Percentiles rank a stretch among this genome's conserved stretches.
phyloP scores from a whole-genome alignment of 2,113 vertebrate species.

The Rallus limicola region DNA sequence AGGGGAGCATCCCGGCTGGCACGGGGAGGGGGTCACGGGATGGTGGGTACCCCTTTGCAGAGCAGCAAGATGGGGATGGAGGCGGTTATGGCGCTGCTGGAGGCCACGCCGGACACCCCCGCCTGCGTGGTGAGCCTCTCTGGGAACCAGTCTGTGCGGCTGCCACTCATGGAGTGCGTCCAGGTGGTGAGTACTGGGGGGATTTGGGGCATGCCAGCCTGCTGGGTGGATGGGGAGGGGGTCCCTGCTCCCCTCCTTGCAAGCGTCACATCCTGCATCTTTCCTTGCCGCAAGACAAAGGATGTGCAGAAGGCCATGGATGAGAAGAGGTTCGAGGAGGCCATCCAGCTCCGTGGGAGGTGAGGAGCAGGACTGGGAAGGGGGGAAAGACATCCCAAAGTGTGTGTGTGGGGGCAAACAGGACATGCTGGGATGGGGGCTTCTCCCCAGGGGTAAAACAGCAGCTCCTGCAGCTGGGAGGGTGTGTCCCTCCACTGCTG shows the following conservation, averaged over 20 bases:
- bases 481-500: too few relatives aligned
- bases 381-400: background rate
- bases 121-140: constrained; percentile 93
- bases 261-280: background rate
- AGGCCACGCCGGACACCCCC: constrained; percentile 86
- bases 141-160: constrained; percentile 88
- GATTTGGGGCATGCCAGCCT: rapidly evolving
- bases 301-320: constrained; percentile 95
- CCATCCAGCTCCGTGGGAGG: constrained; percentile 92
- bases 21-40: too few relatives aligned
- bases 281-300: constrained; percentile 73
- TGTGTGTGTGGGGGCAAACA: too few relatives aligned
- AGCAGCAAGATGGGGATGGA: constrained; percentile 95
- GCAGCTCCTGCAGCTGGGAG: background rate
- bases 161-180: constrained; percentile 94
- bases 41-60: constrained; percentile 56
- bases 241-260: rapidly evolving
- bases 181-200: constrained; percentile 84
- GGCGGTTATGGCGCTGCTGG: constrained; percentile 89
- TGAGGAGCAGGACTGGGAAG: background rate
- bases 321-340: constrained; percentile 89
- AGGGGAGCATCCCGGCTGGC: background rate
- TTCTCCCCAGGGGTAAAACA: background rate
- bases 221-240: too few relatives aligned
- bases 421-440: background rate